Base-by-base conservation (phyloP, 1,140 invertebrate species). In the Hypsibius dujardini region DNA sequence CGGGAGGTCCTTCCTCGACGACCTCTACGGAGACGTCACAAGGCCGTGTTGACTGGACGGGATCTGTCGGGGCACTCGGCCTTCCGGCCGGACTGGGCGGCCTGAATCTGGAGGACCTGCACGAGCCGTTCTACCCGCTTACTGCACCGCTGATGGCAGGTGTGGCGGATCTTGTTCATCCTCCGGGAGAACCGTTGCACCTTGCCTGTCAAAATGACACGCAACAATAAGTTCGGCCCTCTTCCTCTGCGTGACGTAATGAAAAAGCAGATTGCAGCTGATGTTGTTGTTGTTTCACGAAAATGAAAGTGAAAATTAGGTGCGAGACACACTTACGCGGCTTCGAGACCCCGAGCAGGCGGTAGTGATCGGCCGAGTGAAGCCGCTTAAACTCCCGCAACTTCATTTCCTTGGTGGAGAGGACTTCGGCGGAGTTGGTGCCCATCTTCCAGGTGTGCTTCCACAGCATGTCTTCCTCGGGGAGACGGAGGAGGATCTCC, bases 91-190 rank as follows among this genome's bases (percentile, higher is more conserved):
- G 62, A 15, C 12, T 67, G 42, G 12, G 42, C 62, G 12, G 62
- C 12, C 3, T 67, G 62, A 15, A 67, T 67, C 42, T 42, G 12
- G 3, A 67, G 62, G 12, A 67, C 42, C 42, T 67, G 62, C 12
- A 67, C 42, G 3, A 67, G 45, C 12, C 62, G 12, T 42, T 67
- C 62, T 42, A 67, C 42, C 12, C 62, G 62, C 62, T 67, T 67
- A 42, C 62, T 42, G 42, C 62, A 67, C 3, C 62, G 62, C 3
- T 12, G 42, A 7, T 45, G 62, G 42, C 62, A 67, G 45, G 62
- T 67, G 42, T 67, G 62, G 42, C 62, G 62, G 62, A 67, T 67
- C 42, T 67, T 67, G 42, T 67, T 67, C 12, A 67, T 12, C 12
- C 62, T 12, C 42, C 62, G 12, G 12, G 45, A 42, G 42, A 67